Evolutionary conservation across 2,113 vertebrate genomes (phyloP).

Genomic region (Xenotilapia longispinis): DNA sequence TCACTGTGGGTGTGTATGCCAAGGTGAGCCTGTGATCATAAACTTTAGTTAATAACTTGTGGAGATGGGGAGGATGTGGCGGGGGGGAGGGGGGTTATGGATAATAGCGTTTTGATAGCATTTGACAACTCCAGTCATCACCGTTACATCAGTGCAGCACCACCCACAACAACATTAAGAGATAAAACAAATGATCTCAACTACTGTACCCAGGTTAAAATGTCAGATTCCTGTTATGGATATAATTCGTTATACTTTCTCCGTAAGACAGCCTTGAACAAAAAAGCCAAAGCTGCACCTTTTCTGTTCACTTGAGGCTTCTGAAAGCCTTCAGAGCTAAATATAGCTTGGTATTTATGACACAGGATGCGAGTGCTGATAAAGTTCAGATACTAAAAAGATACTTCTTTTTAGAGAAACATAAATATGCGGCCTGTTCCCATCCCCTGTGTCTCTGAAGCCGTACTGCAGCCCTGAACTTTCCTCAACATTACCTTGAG

Average conservation of each 20-base stretch:
- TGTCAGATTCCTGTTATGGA: not conserved
- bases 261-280: not conserved
- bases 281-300: not conserved
- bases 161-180: not conserved
- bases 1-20: not conserved
- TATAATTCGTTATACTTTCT: not conserved
- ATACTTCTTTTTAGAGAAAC: not conserved
- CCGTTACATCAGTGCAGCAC: not conserved
- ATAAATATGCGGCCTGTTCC: not conserved
- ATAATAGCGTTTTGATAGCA: not conserved
- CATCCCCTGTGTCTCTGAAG: not conserved
- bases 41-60: conserved; percentile 37
- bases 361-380: not conserved
- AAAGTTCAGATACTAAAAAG: not conserved
- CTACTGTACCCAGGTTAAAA: not conserved
- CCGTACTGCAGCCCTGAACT: not conserved
- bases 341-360: not conserved
- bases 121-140: not conserved
- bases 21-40: conserved; percentile 48
- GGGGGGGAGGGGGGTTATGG: not conserved
- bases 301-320: not conserved
- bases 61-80: not conserved
- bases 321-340: not conserved
- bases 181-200: not conserved
- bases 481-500: not conserved